Evolutionary conservation across 2,797 vertebrate genomes (phyloP), one percentile per base, ranked within the genome.

Genomic region (Cynodonichthys magdalenae): DNA sequence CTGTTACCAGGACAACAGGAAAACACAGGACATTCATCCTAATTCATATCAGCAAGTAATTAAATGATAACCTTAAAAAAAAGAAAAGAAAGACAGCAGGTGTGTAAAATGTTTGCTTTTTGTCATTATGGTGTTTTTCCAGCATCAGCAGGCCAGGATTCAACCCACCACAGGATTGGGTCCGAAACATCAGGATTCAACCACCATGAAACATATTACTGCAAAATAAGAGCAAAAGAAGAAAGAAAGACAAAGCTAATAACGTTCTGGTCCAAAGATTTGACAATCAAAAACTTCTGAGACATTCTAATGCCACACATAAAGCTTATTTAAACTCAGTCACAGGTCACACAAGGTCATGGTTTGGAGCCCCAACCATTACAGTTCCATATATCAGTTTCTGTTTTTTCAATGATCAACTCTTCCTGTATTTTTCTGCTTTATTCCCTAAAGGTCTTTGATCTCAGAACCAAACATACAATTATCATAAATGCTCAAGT

Each of bases 61-160:
- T 18, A 39, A n/a, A 6, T 20, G 29, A 45, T 57, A 41, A 27
- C 59, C 73, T 58, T 57, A 76, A 24, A 59, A 3, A 9, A 36
- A 36, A n/a, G n/a, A n/a, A n/a, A n/a, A n/a, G n/a, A n/a, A 56
- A 63, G 75, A 61, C 68, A 71, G 6, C 56, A 74, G 68, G 62
- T 71, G 75, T 69, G 64, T 36, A 27, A 44, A 45, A 17, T 3
- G 12, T 18, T 5, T 15, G 34, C 27, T 17, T n/a, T 4, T 17
- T 9, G 20, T 1, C 19, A 12, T 6, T 18, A 10, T 31, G 17
- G 8, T 6, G 24, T n/a, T 2, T n/a, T 15, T 28, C 12, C 14
- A 20, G 24, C 11, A 14, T 5, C 10, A 11, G n/a, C 1, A 3
- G 17, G 31, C 19, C 31, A 12, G 58, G 15, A 19, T 17, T n/a